These are phyloP conservation scores for Casuarius casuarius DNA, from an alignment of 2,113 vertebrate genomes.

Conservation along the genomic window DNA sequence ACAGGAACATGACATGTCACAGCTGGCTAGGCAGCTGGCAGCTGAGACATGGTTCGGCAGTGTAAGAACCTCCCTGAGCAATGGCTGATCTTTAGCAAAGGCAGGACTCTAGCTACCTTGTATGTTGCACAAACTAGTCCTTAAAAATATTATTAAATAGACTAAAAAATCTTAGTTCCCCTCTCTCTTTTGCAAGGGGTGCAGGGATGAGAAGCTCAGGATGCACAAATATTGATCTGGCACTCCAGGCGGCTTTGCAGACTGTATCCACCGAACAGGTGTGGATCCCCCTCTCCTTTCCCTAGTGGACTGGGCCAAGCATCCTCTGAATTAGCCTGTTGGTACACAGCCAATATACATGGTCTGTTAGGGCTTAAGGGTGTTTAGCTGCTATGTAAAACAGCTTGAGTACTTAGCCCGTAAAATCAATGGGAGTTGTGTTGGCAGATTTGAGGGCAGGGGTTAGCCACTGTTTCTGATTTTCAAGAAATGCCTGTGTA, in stretches of 20 bases:
- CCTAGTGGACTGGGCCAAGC: not conserved
- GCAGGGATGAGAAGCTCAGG: not conserved
- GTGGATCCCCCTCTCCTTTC: not conserved
- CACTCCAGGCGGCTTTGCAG: not conserved
- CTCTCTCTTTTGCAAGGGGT: not conserved
- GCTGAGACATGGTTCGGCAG: fast-evolving
- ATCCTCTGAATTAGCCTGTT: slow-evolving; percentile 48
- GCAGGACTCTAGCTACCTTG: not conserved
- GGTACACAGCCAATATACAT: slow-evolving; percentile 32
- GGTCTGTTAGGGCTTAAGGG: slow-evolving; percentile 43
- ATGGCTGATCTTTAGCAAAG: not conserved
- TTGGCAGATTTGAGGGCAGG: not conserved
- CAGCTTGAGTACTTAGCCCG: slow-evolving; percentile 35
- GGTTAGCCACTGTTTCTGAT: not conserved
- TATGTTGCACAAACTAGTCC: not conserved
- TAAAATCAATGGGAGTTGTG: slow-evolving; percentile 25
- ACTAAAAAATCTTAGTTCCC: not conserved
- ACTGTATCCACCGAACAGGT: not conserved
- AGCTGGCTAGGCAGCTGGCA: not conserved
- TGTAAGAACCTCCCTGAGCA: not conserved
- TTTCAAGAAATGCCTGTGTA: not conserved
- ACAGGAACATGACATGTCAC: not conserved
- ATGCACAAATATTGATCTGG: fast-evolving
- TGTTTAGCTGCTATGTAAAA: slow-evolving; percentile 54
- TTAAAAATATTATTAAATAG: not conserved